These are phyloP conservation scores for Pelmatolapia mariae DNA, from an alignment of 2,113 vertebrate genomes.

Conservation along the genomic window DNA sequence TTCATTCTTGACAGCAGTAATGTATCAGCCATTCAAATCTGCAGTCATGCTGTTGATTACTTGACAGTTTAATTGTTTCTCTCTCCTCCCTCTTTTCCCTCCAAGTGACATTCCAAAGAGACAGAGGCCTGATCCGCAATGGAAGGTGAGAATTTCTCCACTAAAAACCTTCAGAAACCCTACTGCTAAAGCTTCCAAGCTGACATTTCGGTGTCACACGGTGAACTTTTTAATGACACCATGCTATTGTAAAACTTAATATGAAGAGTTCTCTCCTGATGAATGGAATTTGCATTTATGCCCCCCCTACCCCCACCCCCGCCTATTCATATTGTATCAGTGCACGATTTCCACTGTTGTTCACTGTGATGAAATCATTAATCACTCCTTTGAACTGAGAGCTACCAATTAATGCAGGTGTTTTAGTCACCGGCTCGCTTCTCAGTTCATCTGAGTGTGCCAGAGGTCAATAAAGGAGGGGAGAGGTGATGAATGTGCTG, in stretches of 20 bases:
- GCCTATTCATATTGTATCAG: slow-evolving; percentile 11
- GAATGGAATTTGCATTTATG: slow-evolving; percentile 43
- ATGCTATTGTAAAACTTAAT: slow-evolving; percentile 1
- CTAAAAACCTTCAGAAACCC: not conserved
- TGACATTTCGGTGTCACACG: not conserved
- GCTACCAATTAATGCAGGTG: slow-evolving; percentile 54
- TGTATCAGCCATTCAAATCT: not conserved
- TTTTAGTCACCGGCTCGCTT: slow-evolving; percentile 18
- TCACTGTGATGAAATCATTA: slow-evolving; percentile 61
- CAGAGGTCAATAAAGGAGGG: slow-evolving; percentile 30
- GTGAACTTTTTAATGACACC: not conserved
- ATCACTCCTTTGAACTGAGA: slow-evolving; percentile 54
- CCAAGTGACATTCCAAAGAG: slow-evolving; percentile 90
- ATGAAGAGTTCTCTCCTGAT: not conserved
- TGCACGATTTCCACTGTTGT: slow-evolving; percentile 37
- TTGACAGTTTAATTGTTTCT: not conserved
- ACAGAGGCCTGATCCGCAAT: slow-evolving; percentile 92
- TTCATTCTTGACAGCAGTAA: not conserved
- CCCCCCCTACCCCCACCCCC: not conserved
- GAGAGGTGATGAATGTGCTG: slow-evolving; percentile 55
- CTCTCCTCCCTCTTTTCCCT: not conserved
- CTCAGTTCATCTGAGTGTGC: slow-evolving; percentile 17
- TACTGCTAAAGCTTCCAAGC: not conserved
- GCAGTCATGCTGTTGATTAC: not conserved
- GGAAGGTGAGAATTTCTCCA: slow-evolving; percentile 80